Base-by-base conservation (phyloP, 2,113 vertebrate species). In the Cavia porcellus region DNA sequence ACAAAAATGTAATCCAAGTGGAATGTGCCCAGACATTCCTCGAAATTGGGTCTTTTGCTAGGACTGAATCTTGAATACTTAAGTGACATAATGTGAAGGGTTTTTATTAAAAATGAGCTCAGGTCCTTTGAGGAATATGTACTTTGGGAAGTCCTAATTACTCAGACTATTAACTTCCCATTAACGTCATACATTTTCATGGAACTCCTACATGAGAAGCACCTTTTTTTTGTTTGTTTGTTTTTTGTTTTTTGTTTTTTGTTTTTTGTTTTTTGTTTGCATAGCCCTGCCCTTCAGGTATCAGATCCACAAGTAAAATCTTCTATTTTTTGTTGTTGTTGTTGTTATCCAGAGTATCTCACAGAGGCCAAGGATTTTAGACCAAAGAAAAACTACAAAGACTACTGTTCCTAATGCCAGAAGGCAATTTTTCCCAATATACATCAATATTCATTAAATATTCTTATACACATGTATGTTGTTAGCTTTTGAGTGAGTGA, bases 41-140 rank as follows among this genome's bases (percentile, higher is more conserved):
- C 0, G 86, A 97, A 97, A 97, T 32, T 19, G 90, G 87, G 84
- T 35, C 17, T 30, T 14, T 11, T 90, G 85, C 92, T 96, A n/a
- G 52, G 30, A 77, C n/a, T 72, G 47, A 80, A 2, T 30, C 74
- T 57, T 62, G 17, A 28, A 4, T 64, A 64, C 13, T 74, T n/a
- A 17, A 15, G 10, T 3, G 0, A 38, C 30, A 57, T 61, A 85
- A 59, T 2, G 0, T 50, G 24, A 57, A 35, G 45, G 11, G 22
- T 20, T 35, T 19, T 84, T 61, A 55, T 2, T 42, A 62, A 92
- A 25, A 92, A 55, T 9, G n/a, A 89, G 30, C 30, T 88, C 9
- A 3, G 30, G 4, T 70, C 38, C 45, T 85, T 57, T 32, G 81
- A 92, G 32, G 55, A 79, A 66, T 52, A 38, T 7, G 35, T 32